A percentile compares a stretch with the other conserved stretches of the same genome.
Evolutionary conservation across 2,113 vertebrate species (phyloP).

Genomic region (Dipodomys spectabilis): DNA sequence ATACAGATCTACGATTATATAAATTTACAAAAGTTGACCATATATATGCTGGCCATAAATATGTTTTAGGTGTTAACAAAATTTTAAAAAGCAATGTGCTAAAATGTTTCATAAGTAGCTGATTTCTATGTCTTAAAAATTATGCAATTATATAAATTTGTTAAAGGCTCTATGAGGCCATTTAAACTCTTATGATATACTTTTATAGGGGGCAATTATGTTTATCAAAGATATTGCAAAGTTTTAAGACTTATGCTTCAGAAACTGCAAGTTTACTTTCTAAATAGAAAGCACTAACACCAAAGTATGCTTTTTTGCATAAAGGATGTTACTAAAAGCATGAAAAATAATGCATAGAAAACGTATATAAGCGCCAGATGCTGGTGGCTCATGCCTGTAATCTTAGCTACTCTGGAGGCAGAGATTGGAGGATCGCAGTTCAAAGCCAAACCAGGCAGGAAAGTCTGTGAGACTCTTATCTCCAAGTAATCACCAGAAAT

Average conservation of each 20-base stretch:
- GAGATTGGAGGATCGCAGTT: too few species aligned
- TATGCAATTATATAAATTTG: constrained; percentile 16
- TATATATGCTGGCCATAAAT: not conserved
- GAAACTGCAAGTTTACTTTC: too few species aligned
- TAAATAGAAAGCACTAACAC: not conserved
- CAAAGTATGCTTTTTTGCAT: constrained; percentile 10
- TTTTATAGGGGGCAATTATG: too few species aligned
- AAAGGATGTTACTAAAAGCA: not conserved
- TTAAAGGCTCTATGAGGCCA: not conserved
- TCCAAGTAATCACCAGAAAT: too few species aligned
- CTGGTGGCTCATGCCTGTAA: too few species aligned
- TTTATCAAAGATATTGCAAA: too few species aligned
- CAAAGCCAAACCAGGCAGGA: too few species aligned
- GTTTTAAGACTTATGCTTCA: too few species aligned
- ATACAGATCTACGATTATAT: not conserved
- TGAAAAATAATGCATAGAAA: constrained; percentile 15
- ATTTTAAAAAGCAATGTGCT: constrained; percentile 24
- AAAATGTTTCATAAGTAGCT: constrained; percentile 37
- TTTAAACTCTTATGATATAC: too few species aligned
- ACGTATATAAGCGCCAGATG: not conserved
- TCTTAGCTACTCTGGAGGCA: too few species aligned
- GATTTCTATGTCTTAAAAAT: constrained; percentile 26
- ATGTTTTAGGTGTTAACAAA: not conserved
- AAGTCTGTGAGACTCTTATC: too few species aligned
- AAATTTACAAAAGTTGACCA: not conserved